phyloP scores from a whole-genome alignment of 2,888 invertebrate genomes.

The Mesodorylaimus sp. region DNA sequence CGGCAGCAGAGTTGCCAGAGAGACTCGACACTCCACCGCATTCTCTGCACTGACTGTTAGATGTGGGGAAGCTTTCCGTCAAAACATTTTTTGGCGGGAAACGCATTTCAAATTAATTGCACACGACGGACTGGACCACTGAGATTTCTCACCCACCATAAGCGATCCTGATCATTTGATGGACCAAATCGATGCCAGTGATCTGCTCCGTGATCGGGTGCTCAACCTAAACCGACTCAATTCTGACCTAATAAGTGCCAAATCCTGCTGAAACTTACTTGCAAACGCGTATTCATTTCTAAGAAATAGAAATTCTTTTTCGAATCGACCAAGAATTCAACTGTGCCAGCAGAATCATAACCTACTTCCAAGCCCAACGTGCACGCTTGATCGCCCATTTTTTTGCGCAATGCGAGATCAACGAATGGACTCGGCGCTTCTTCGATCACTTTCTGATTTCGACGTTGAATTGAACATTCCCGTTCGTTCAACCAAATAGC shows the following conservation, averaged over 20 bases:
- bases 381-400: conserved; percentile 46
- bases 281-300: conserved; percentile 51
- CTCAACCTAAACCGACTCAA: too few species aligned
- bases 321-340: conserved; percentile 47
- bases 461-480: conserved; percentile 47
- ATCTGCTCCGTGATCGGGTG: conserved; percentile 50
- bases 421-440: conserved; percentile 47
- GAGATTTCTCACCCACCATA: too few species aligned
- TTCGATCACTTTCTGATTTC: conserved; percentile 50
- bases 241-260: too few species aligned
- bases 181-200: conserved; percentile 48
- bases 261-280: conserved; percentile 24
- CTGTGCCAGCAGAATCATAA: conserved; percentile 47
- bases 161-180: conserved; percentile 48
- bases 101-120: too few species aligned
- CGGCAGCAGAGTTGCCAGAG: too few species aligned
- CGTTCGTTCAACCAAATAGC: conserved; percentile 45
- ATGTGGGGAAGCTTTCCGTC: too few species aligned
- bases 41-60: too few species aligned
- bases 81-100: too few species aligned
- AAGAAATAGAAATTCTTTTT: conserved; percentile 47
- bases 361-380: conserved; percentile 42
- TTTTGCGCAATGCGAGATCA: conserved; percentile 39
- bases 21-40: too few species aligned
- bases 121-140: too few species aligned